A percentile compares a stretch with the other conserved stretches of the same genome.
phyloP scores from a whole-genome alignment of 2,113 vertebrate species.

The Lepidothrix coronata region DNA sequence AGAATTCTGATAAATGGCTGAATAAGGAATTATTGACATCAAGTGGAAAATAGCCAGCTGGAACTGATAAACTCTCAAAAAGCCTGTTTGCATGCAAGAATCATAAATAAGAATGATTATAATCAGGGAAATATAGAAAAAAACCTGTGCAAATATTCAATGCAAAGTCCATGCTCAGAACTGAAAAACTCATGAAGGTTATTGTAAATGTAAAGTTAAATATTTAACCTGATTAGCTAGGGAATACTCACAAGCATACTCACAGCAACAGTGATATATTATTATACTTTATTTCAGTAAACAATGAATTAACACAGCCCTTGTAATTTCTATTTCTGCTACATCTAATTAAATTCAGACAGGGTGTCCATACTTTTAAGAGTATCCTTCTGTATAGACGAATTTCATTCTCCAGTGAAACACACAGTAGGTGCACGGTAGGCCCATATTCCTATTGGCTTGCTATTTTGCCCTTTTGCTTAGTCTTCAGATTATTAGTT shows the following conservation, averaged over 20 bases:
- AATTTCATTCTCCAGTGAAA: neutral
- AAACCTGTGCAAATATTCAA: neutral
- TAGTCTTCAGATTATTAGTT: neutral
- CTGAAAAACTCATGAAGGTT: neutral
- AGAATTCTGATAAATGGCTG: slow-evolving; percentile 5
- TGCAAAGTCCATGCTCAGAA: neutral
- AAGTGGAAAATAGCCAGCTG: slow-evolving; percentile 42
- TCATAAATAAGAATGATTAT: neutral
- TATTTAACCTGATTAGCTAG: neutral
- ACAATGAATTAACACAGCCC: neutral
- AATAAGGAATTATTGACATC: slow-evolving; percentile 25
- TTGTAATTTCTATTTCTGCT: neutral
- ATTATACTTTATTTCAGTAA: neutral
- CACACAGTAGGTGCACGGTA: neutral
- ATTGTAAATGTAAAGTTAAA: neutral
- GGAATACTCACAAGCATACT: neutral
- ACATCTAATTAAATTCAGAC: neutral
- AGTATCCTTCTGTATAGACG: neutral
- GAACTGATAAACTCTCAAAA: slow-evolving; percentile 11
- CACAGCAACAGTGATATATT: neutral
- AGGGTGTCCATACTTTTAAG: neutral
- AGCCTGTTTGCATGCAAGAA: neutral
- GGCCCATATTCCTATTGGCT: neutral
- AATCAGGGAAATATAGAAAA: neutral
- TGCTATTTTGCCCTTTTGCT: neutral